These are phyloP conservation scores for Lycodopsis pacificus DNA, from an alignment of 2,797 vertebrate genomes.

Conservation along the genomic window DNA sequence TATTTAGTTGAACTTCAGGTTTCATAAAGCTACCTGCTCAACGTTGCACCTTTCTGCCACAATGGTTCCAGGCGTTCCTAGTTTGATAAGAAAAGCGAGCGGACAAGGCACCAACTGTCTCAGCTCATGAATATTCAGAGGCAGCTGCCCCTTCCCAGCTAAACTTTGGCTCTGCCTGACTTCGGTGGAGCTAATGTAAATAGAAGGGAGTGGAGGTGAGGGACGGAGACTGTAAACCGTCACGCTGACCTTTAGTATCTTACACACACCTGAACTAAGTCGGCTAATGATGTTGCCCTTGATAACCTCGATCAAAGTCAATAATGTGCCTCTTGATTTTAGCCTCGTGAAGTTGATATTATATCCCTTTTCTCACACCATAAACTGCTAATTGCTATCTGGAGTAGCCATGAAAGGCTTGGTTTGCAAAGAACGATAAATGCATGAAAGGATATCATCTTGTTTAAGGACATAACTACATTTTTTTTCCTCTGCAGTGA, in stretches of 20 bases:
- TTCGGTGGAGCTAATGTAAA: conserved; percentile 64
- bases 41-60: conserved; percentile 44
- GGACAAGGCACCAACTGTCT: conserved; percentile 84
- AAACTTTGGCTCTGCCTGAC: conserved; percentile 55
- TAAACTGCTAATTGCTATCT: conserved; percentile 39
- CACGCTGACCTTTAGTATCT: conserved; percentile 27
- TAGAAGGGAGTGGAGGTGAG: conserved; percentile 32
- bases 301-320: conserved; percentile 45
- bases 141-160: conserved; percentile 80
- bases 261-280: conserved; percentile 6
- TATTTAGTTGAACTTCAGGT: not conserved
- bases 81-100: conserved; percentile 76
- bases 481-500: not conserved
- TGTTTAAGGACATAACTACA: not conserved
- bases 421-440: conserved; percentile 26
- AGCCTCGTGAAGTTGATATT: conserved; percentile 27
- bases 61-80: conserved; percentile 71
- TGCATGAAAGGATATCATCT: not conserved
- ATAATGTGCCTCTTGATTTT: conserved; percentile 18
- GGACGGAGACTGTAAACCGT: conserved; percentile 8
- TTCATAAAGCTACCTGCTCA: conserved; percentile 13
- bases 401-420: conserved; percentile 15
- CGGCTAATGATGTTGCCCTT: conserved; percentile 7
- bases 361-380: conserved; percentile 22
- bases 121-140: conserved; percentile 85